Conservation (phyloP, 2,797 vertebrate species). For the Sebastes oblongus region DNA sequence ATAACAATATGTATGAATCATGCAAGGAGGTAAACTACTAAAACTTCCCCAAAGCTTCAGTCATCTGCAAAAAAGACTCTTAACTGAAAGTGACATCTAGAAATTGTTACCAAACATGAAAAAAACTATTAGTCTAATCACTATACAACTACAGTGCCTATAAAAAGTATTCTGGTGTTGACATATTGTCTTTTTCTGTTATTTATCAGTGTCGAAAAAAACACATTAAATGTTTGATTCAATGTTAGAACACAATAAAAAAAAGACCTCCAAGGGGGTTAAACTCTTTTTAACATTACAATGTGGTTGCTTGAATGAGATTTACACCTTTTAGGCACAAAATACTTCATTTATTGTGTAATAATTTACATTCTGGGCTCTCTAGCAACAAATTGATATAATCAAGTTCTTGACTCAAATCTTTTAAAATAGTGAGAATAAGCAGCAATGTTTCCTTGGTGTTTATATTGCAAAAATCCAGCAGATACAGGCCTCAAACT, state of each 20-base stretch:
- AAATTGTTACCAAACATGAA: neutral
- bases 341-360: neutral
- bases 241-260: neutral
- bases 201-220: neutral
- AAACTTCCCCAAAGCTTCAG: neutral
- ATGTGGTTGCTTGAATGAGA: neutral
- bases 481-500: slow-evolving; percentile 39
- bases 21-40: neutral
- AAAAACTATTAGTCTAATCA: neutral
- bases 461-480: neutral
- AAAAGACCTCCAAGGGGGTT: neutral
- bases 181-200: neutral
- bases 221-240: neutral
- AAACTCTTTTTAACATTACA: neutral
- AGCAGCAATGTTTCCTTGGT: neutral
- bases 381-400: neutral
- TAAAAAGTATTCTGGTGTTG: neutral
- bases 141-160: neutral
- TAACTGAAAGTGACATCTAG: neutral
- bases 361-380: neutral
- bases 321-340: neutral
- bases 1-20: neutral
- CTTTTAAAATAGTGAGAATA: neutral
- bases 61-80: neutral
- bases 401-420: neutral